Percentiles rank a stretch among this genome's conserved stretches.
phyloP scores from a whole-genome alignment of 2,888 invertebrate genomes.

The Eulithis prunata region DNA sequence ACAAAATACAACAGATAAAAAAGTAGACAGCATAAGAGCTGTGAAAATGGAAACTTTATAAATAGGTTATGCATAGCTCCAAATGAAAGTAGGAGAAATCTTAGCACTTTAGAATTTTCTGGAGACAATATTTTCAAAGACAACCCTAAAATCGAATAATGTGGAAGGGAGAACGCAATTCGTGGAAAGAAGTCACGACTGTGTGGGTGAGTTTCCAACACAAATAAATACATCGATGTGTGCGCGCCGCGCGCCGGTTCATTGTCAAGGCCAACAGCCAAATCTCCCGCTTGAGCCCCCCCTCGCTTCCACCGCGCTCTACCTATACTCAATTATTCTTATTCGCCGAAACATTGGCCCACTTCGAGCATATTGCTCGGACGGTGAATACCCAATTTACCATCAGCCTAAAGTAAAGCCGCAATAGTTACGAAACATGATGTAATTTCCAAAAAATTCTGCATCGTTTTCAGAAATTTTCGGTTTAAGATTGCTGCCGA shows the following conservation, averaged over 20 bases:
- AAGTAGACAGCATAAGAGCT: too few species aligned
- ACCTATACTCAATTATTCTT: slow-evolving; percentile 69
- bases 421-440: slow-evolving; percentile 58
- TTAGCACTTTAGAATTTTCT: neutral
- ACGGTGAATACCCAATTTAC: slow-evolving; percentile 47
- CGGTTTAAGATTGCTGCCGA: slow-evolving; percentile 53
- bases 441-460: slow-evolving; percentile 43
- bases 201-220: slow-evolving; percentile 68
- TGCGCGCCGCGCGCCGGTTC: slow-evolving; percentile 80
- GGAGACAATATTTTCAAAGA: slow-evolving; percentile 34
- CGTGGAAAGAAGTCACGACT: slow-evolving; percentile 69
- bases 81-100: too few species aligned
- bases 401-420: slow-evolving; percentile 44
- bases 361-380: slow-evolving; percentile 59
- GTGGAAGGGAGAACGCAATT: slow-evolving; percentile 74
- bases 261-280: slow-evolving; percentile 83
- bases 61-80: too few species aligned
- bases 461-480: slow-evolving; percentile 45
- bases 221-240: slow-evolving; percentile 59
- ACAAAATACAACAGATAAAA: too few species aligned
- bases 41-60: too few species aligned
- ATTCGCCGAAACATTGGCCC: slow-evolving; percentile 64
- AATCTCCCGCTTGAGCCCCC: slow-evolving; percentile 76
- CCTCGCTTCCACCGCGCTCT: slow-evolving; percentile 63
- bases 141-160: slow-evolving; percentile 71